A percentile compares a stretch with the other conserved stretches of the same genome.
Conservation (phyloP, 2,888 invertebrate genomes). For the Cenopis cana region DNA sequence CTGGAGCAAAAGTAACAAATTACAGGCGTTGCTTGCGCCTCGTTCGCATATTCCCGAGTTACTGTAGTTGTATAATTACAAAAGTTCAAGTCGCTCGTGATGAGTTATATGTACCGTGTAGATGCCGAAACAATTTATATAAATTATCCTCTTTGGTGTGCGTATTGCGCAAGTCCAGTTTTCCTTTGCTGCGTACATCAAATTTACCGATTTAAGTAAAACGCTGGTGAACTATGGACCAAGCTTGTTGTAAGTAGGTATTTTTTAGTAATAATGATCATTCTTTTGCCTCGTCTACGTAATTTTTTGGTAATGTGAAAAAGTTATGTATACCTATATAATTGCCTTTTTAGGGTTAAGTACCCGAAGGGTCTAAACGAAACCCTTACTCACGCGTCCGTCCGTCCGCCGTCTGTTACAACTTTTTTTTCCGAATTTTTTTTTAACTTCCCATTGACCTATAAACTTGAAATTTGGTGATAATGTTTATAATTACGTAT, state of each 20-base stretch:
- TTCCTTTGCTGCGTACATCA: slow-evolving; percentile 23
- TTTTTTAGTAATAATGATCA: no score
- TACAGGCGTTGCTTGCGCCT: slow-evolving; percentile 9
- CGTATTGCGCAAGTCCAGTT: slow-evolving; percentile 33
- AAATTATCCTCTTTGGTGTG: slow-evolving; percentile 39
- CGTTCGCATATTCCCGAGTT: slow-evolving; percentile 16
- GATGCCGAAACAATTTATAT: slow-evolving; percentile 39
- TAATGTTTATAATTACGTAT: no score
- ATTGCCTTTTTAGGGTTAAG: no score
- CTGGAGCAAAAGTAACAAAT: slow-evolving; percentile 38
- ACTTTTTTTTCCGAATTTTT: no score
- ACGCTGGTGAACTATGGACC: not conserved
- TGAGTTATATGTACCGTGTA: slow-evolving; percentile 30
- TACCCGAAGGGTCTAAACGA: no score
- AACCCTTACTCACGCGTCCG: no score
- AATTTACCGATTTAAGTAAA: slow-evolving; percentile 14
- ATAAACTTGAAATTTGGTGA: no score
- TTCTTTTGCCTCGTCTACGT: no score
- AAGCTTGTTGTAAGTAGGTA: not conserved
- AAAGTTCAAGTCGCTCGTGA: slow-evolving; percentile 42
- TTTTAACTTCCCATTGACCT: no score
- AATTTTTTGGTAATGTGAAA: no score
- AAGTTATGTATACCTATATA: no score
- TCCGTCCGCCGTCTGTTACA: no score
- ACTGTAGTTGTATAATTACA: slow-evolving; percentile 41